Conservation (phyloP, 2,888 invertebrate genomes). For the Flexamia atlantica region DNA sequence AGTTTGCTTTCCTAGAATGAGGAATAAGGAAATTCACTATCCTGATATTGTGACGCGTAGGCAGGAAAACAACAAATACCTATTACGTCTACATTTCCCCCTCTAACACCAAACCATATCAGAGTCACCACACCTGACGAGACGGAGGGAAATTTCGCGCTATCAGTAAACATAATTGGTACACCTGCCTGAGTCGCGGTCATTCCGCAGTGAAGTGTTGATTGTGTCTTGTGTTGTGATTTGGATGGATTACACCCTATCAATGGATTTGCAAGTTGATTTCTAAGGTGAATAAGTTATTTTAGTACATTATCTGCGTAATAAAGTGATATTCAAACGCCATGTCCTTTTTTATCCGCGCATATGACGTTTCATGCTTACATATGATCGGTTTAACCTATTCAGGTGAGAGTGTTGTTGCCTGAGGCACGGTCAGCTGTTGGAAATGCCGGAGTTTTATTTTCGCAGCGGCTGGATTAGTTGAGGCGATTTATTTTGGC, state of each 20-base stretch:
- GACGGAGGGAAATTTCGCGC: constrained; percentile 1
- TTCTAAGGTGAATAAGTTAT: background rate
- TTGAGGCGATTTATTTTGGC: background rate
- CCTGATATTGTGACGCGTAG: too few species aligned
- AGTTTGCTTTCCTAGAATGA: too few species aligned
- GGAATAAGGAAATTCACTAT: too few species aligned
- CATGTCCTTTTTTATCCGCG: background rate
- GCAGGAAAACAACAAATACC: too few species aligned
- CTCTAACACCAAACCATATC: background rate
- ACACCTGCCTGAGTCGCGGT: constrained; percentile 25
- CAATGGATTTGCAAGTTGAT: background rate
- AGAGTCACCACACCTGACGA: background rate
- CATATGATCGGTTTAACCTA: constrained; percentile 9
- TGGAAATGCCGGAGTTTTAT: background rate
- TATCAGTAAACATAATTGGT: constrained; percentile 27
- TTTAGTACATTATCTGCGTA: background rate
- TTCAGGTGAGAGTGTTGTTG: constrained; percentile 26
- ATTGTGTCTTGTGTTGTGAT: constrained; percentile 10
- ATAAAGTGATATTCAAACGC: background rate
- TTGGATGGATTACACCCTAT: background rate
- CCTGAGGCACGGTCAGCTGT: constrained; percentile 6
- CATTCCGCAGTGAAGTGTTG: background rate
- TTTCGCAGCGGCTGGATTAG: background rate
- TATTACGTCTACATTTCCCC: too few species aligned
- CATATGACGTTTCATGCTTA: background rate